Base-by-base conservation (phyloP, 1,140 invertebrate species). In the Bilobella aurantiaca region DNA sequence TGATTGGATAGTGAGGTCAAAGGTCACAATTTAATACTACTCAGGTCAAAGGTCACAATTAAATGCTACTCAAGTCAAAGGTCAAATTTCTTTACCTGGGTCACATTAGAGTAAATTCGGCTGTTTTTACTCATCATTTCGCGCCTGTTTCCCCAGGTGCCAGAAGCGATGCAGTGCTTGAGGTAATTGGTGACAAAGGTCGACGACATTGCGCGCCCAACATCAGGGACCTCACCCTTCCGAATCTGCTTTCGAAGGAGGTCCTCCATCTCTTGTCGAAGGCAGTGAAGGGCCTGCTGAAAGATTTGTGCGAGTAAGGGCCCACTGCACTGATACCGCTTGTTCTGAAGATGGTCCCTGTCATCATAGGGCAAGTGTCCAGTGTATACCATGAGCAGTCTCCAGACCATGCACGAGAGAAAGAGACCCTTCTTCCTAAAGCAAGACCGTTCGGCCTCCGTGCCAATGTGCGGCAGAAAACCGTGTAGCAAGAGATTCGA, bases 331-430 rank as follows among this genome's bases (percentile, higher is more conserved):
- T 99, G 96, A 56, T 98, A 79, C 73, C 96, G 83, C 78, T 99
- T 99, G 78, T 99, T 99, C 29, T 95, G 95, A 78, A 98, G 96
- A 76, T 99, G 95, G 95, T 99, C 96, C 77, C 96, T 83, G 80
- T 99, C 96, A 79, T 99, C 96, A 28, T 96, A 81, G 79, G 97
- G 94, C 71, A 94, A 81, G n/a, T 94, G 81, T 62, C 94, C 93
- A 12, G 98, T 77, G 16, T 93, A 89, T 49, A 95, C 94, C 60
- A 96, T 78, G 18, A 98, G 78, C 58, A 99, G 78, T 71, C 96
- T 83, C 77, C 98, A 94, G 0, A 98, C 94, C 95, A 98, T 98
- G 75, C 98, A 98, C 14, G 93, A 93, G 28, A 98, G 81, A 74
- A 96, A 96, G 75, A 96, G 96, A 0, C 95, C 96, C 78, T 99